Evolutionary conservation across 1,140 invertebrate genomes (phyloP).

Genomic region (Aphidius gifuensis): DNA sequence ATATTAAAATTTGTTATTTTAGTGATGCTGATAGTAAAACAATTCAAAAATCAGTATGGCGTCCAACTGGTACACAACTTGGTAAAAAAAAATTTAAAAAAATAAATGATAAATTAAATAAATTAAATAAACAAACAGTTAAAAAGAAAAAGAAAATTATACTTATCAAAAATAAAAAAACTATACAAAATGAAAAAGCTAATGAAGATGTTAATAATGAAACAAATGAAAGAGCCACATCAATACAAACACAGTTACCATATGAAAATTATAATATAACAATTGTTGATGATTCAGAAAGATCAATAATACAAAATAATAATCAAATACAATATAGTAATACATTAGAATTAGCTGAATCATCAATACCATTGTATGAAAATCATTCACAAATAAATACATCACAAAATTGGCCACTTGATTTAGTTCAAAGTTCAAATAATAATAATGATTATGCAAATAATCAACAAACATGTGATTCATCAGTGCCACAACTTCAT

Average conservation of each 20-base stretch:
- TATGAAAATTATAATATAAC: too few species aligned
- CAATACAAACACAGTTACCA: too few species aligned
- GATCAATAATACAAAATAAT: constrained; percentile 12
- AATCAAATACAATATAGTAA: constrained; percentile 11
- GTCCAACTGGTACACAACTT: constrained; percentile 50
- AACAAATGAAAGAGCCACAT: background rate
- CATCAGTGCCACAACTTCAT: constrained; percentile 39
- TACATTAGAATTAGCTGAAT: constrained; percentile 5
- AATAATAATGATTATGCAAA: background rate
- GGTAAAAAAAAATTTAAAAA: constrained; percentile 40
- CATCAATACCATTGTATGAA: constrained; percentile 33
- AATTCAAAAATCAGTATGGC: constrained; percentile 52
- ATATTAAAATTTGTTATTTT: constrained; percentile 21
- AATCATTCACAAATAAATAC: constrained; percentile 42
- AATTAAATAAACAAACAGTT: constrained; percentile 26
- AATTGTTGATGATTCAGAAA: constrained; percentile 8
- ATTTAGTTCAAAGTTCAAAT: constrained; percentile 41
- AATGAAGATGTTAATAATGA: constrained; percentile 22
- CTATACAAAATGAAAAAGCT: constrained; percentile 13
- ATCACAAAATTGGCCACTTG: constrained; percentile 49
- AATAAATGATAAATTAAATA: background rate
- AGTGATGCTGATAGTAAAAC: constrained; percentile 42
- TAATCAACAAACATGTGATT: constrained; percentile 37
- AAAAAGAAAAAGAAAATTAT: constrained; percentile 38
- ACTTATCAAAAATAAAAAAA: constrained; percentile 29